These are phyloP conservation scores for Hydrophis major DNA, from an alignment of 2,797 vertebrate genomes.

Conservation along the genomic window DNA sequence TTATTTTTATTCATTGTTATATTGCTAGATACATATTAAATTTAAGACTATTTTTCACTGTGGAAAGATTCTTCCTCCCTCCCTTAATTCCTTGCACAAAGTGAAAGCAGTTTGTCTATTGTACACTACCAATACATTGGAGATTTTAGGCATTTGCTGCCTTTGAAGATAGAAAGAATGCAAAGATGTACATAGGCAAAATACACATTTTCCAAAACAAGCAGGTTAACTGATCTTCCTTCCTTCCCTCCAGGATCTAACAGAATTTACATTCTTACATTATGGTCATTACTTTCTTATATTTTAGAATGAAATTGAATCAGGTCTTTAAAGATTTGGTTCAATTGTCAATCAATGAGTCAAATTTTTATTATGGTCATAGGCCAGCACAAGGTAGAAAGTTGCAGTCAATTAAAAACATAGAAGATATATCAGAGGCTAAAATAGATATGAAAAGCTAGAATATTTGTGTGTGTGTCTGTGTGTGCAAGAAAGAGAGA, in stretches of 20 bases:
- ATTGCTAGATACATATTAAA: slow-evolving; percentile 1
- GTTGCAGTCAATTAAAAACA: neutral
- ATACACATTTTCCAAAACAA: neutral
- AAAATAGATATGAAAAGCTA: neutral
- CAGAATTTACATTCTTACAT: neutral
- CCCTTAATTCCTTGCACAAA: neutral
- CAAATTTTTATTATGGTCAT: neutral
- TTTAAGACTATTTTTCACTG: neutral
- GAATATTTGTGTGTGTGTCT: neutral
- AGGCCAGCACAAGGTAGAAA: neutral
- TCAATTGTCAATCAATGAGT: neutral
- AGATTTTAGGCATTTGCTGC: neutral
- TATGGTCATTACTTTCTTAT: neutral
- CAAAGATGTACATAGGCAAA: neutral
- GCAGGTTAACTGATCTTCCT: neutral
- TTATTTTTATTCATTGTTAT: slow-evolving; percentile 4
- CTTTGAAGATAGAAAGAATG: neutral
- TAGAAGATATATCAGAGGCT: neutral
- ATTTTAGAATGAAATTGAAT: neutral
- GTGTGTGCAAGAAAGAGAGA: neutral
- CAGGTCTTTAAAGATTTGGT: neutral
- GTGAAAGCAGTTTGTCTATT: neutral
- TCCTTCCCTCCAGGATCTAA: neutral
- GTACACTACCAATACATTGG: neutral
- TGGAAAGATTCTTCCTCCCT: neutral